Conservation (phyloP, 2,113 vertebrate species). For the Ailuropoda melanoleuca region DNA sequence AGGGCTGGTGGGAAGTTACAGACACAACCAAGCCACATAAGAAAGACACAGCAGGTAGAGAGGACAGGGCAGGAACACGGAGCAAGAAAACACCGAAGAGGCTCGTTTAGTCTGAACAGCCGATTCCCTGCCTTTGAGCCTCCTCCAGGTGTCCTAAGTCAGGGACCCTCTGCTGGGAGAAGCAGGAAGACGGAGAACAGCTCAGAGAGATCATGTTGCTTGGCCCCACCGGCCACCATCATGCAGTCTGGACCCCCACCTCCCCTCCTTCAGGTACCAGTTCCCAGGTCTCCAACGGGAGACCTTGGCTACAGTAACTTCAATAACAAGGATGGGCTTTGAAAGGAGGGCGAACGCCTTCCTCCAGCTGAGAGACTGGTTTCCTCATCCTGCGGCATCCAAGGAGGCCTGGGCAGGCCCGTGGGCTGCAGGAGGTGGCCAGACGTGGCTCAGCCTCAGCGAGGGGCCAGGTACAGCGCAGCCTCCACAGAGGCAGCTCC, state of each 20-base stretch:
- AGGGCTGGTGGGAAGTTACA: accelerated
- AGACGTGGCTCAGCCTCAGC: accelerated
- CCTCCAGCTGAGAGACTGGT: constrained; percentile 36
- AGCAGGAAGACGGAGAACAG: neutral
- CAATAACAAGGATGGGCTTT: constrained; percentile 35
- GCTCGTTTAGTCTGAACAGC: neutral
- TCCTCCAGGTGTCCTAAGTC: neutral
- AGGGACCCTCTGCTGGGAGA: neutral
- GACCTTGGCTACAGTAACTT: neutral
- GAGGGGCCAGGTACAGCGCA: neutral
- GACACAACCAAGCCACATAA: neutral
- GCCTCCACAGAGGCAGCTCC: neutral
- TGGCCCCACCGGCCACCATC: neutral
- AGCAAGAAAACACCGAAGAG: neutral
- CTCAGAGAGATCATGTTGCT: neutral
- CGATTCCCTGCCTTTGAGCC: neutral
- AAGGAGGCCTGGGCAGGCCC: neutral
- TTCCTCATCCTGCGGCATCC: neutral
- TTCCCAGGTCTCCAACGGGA: neutral
- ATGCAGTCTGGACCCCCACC: accelerated
- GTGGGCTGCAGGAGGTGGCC: neutral
- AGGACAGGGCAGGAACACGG: neutral
- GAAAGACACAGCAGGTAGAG: neutral
- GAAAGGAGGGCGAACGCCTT: neutral
- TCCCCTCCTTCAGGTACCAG: accelerated